phyloP scores from a whole-genome alignment of 35 echinoderm and acorn worm genomes.

The Ophiothrix spiculata region DNA sequence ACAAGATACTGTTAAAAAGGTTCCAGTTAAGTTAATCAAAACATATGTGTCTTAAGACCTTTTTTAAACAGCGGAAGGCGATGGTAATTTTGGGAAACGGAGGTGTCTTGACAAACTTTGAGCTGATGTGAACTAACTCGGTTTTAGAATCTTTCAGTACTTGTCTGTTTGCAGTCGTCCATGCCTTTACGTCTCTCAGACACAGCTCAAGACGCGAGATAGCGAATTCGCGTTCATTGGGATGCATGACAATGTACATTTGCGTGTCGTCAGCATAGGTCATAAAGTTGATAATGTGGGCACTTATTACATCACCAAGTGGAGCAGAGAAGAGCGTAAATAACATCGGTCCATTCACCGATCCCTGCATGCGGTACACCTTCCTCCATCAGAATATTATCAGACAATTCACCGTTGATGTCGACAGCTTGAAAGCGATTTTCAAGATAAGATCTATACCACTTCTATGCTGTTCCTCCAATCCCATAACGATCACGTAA shows the following conservation, averaged over 20 bases:
- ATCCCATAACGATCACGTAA: not conserved
- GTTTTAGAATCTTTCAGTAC: not conserved
- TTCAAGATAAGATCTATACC: slow-evolving; percentile 37
- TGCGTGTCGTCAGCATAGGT: slow-evolving; percentile 67
- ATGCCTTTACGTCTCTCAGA: not conserved
- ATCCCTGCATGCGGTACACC: slow-evolving; percentile 56
- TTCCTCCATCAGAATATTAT: not conserved
- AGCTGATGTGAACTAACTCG: no score
- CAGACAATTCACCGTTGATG: slow-evolving; percentile 35
- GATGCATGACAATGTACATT: slow-evolving; percentile 6
- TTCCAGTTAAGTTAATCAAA: no score
- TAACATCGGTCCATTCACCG: slow-evolving; percentile 40
- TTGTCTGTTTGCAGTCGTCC: not conserved
- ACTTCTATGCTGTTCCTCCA: slow-evolving; percentile 4
- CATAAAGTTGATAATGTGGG: slow-evolving; percentile 29
- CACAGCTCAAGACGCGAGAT: not conserved
- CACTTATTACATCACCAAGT: slow-evolving; percentile 15
- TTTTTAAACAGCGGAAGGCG: no score
- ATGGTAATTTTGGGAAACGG: no score
- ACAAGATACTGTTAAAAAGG: no score
- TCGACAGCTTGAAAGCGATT: slow-evolving; percentile 3
- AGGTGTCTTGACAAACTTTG: no score
- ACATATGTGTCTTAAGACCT: no score
- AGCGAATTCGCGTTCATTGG: not conserved
- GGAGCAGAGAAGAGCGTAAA: slow-evolving; percentile 50